Percentiles rank a stretch among this genome's conserved stretches.
phyloP scores from a whole-genome alignment of 2,113 vertebrate species.

The Xenus cinereus region DNA sequence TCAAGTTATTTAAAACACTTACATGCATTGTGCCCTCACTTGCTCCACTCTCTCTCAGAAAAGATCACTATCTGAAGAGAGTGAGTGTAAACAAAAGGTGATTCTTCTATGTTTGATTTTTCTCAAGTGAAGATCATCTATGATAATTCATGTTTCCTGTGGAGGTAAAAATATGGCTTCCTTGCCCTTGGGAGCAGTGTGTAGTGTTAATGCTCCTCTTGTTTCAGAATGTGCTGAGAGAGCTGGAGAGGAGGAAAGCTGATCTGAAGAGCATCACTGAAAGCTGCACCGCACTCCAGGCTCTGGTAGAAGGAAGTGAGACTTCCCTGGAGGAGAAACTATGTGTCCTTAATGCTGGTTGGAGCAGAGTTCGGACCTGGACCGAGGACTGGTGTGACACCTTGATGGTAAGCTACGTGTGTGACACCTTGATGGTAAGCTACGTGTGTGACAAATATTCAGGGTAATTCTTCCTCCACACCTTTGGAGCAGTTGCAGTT shows the following conservation, averaged over 20 bases:
- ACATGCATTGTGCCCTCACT: background rate
- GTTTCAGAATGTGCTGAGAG: conserved; percentile 88
- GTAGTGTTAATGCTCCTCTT: background rate
- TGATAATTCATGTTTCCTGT: background rate
- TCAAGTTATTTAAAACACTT: background rate
- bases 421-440: conserved; percentile 81
- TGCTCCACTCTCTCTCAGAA: rapidly evolving
- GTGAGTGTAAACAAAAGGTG: background rate
- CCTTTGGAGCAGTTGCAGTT: background rate
- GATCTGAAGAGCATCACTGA: conserved; percentile 86
- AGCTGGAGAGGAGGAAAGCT: conserved; percentile 85
- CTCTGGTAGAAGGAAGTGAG: conserved; percentile 86
- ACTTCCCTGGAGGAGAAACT: conserved; percentile 84
- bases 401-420: conserved; percentile 80
- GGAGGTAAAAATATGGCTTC: background rate
- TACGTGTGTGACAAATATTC: background rate
- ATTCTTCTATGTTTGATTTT: background rate
- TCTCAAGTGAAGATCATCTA: background rate
- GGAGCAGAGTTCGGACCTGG: conserved; percentile 86
- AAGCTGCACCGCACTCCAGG: conserved; percentile 85
- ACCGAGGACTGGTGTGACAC: conserved; percentile 91
- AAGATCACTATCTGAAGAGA: background rate
- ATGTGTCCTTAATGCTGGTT: conserved; percentile 85
- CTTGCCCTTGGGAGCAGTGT: background rate
- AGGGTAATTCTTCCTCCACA: background rate